Evolutionary conservation across 2,888 invertebrate genomes (phyloP).

Genomic region (Oegoconia quadripuncta): DNA sequence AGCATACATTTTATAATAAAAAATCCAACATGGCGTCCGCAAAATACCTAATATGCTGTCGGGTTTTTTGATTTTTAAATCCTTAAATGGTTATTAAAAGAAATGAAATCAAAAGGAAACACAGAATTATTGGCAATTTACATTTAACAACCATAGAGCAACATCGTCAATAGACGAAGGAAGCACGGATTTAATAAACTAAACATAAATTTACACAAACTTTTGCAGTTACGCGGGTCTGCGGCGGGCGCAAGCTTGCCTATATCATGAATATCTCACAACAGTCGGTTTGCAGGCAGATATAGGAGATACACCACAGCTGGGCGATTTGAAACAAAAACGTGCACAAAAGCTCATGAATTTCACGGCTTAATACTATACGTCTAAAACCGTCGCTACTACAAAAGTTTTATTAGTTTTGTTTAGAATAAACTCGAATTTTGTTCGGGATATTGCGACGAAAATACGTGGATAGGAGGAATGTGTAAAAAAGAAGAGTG

Average conservation of each 20-base stretch:
- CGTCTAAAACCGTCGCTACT: not conserved
- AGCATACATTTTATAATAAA: not conserved
- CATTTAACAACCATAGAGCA: no score
- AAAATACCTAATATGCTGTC: not conserved
- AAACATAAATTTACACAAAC: slow-evolving; percentile 11
- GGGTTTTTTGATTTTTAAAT: no score
- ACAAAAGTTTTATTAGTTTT: not conserved
- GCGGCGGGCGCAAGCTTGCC: slow-evolving; percentile 4
- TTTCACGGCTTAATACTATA: slow-evolving; percentile 3
- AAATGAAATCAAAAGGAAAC: no score
- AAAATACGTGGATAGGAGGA: not conserved
- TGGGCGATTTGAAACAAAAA: slow-evolving; percentile 3
- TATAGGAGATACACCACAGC: not conserved
- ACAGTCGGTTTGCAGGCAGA: not conserved
- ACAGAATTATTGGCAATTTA: not conserved
- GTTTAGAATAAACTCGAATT: not conserved
- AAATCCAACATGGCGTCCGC: not conserved
- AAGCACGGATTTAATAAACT: slow-evolving; percentile 4
- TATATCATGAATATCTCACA: slow-evolving; percentile 15
- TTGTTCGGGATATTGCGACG: not conserved
- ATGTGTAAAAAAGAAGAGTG: slow-evolving; percentile 8
- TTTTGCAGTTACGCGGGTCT: slow-evolving; percentile 5
- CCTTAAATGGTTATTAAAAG: no score
- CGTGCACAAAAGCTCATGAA: slow-evolving; percentile 9
- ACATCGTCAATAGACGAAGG: slow-evolving; percentile 1